Percentiles rank a stretch among this genome's conserved stretches.
Conservation (phyloP, 2,888 invertebrate species). For the Epirrhoe tristata region DNA sequence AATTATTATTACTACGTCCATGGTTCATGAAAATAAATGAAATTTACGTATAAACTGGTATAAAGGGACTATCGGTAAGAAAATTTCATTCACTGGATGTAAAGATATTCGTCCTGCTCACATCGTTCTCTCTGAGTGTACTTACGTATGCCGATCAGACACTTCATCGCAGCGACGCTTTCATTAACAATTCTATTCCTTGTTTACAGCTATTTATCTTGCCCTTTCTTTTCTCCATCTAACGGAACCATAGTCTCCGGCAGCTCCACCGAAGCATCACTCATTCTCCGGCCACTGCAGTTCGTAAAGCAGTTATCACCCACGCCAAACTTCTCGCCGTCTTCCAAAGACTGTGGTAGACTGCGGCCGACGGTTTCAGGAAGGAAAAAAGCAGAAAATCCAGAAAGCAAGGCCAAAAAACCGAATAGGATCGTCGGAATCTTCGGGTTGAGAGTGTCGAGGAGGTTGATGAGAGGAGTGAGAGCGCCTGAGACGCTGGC, state of each 20-base stretch:
- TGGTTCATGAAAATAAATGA: background rate
- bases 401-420: conserved; percentile 89
- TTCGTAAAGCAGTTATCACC: conserved; percentile 93
- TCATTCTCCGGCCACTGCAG: conserved; percentile 81
- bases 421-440: conserved; percentile 92
- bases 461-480: conserved; percentile 90
- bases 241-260: conserved; percentile 80
- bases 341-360: conserved; percentile 93
- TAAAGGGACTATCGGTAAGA: background rate
- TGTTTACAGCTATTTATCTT: conserved; percentile 35
- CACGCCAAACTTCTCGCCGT: conserved; percentile 93
- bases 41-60: conserved; percentile 8
- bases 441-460: conserved; percentile 92
- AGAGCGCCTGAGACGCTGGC: conserved; percentile 93
- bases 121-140: conserved; percentile 6
- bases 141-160: conserved; percentile 2
- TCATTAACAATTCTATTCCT: conserved; percentile 2
- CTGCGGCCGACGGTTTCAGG: conserved; percentile 93
- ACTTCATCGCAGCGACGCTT: conserved; percentile 4
- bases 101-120: background rate
- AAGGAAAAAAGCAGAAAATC: conserved; percentile 89
- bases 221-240: conserved; percentile 69
- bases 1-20: too few species aligned
- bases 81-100: conserved; percentile 5
- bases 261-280: conserved; percentile 64